These are phyloP conservation scores for Yoshiicerus persimilis DNA, from an alignment of 1,140 invertebrate genomes.

Conservation along the genomic window DNA sequence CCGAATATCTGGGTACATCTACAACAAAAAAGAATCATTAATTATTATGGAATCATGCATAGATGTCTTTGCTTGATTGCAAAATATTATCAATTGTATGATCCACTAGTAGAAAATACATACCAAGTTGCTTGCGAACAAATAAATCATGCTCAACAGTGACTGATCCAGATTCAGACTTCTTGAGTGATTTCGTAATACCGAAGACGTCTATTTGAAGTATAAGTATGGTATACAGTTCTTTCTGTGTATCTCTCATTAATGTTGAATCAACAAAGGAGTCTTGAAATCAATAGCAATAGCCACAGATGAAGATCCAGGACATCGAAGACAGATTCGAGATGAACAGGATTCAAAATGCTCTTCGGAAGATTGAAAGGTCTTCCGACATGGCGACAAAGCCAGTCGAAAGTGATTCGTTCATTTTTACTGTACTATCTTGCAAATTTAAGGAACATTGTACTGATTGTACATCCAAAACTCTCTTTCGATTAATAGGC, in stretches of 20 bases:
- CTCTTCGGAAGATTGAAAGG: conserved; percentile 79
- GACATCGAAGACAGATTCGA: conserved; percentile 93
- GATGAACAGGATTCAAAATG: conserved; percentile 81
- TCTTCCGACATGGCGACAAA: conserved; percentile 81
- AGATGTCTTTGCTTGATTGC: too few relatives aligned
- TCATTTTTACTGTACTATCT: conserved; percentile 89
- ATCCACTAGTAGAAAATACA: too few relatives aligned
- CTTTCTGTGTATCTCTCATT: conserved; percentile 78
- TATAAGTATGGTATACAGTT: conserved; percentile 86
- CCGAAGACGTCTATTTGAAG: conserved; percentile 82
- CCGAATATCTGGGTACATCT: too few relatives aligned
- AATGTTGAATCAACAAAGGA: conserved; percentile 78
- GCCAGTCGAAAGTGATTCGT: conserved; percentile 81
- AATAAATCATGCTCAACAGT: background rate
- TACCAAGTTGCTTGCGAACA: background rate
- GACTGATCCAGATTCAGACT: background rate
- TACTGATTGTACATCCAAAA: conserved; percentile 91
- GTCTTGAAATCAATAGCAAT: conserved; percentile 87
- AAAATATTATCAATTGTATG: too few relatives aligned
- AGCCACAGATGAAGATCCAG: conserved; percentile 96
- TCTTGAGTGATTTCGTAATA: conserved; percentile 68
- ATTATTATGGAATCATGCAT: too few relatives aligned
- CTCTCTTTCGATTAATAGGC: conserved; percentile 91
- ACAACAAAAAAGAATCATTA: too few relatives aligned
- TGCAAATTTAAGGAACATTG: conserved; percentile 93